phyloP scores from a whole-genome alignment of 1,140 invertebrate species.

The Drosophila navojoa region DNA sequence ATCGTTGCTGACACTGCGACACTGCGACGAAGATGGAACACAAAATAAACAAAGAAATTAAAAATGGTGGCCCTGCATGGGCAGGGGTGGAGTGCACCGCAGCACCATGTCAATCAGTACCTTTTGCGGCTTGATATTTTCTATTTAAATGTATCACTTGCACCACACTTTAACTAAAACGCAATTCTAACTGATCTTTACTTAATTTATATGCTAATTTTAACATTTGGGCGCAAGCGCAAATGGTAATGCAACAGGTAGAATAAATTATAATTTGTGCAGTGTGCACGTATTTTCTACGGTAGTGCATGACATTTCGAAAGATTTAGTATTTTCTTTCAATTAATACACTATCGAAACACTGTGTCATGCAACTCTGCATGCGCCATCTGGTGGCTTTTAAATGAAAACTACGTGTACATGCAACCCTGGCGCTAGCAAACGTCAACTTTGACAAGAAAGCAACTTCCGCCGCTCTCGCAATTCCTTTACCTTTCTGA shows the following conservation, averaged over 20 bases:
- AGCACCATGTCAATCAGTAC: conserved; percentile 21
- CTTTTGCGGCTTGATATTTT: conserved; percentile 26
- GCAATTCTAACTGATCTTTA: conserved; percentile 16
- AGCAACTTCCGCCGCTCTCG: conserved; percentile 67
- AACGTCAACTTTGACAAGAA: conserved; percentile 61
- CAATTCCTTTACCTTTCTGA: conserved; percentile 83
- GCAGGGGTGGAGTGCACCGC: conserved; percentile 36
- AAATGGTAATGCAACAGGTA: conserved; percentile 51
- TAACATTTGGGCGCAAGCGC: conserved; percentile 48
- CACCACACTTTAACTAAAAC: conserved; percentile 11
- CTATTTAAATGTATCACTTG: not conserved
- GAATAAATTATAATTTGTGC: conserved; percentile 39
- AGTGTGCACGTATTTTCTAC: conserved; percentile 23
- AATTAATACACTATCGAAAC: conserved; percentile 22
- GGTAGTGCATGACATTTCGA: not conserved
- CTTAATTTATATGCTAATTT: conserved; percentile 52
- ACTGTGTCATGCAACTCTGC: conserved; percentile 14
- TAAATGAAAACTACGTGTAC: conserved; percentile 5
- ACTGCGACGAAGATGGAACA: conserved; percentile 72
- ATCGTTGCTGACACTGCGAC: conserved; percentile 39
- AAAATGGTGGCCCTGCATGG: conserved; percentile 73
- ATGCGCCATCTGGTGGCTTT: conserved; percentile 20
- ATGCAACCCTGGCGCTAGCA: conserved; percentile 34
- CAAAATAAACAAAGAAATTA: conserved; percentile 83
- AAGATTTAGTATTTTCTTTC: not conserved